These are phyloP conservation scores for Hemitrygon akajei DNA, from an alignment of 2,797 vertebrate genomes.

Conservation along the genomic window DNA sequence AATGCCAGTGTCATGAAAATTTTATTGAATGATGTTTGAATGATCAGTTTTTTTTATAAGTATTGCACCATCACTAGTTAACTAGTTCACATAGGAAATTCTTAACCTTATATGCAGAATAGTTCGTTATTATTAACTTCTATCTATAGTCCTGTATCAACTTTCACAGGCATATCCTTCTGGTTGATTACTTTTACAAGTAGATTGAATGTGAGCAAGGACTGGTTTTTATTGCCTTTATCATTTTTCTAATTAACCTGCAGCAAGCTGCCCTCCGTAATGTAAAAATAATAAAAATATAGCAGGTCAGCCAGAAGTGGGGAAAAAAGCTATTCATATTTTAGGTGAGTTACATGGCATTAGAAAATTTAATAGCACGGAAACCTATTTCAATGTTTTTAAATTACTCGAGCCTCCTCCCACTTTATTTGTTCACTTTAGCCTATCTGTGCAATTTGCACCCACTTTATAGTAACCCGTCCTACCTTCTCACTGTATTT, in stretches of 20 bases:
- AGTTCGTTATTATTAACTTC: not conserved
- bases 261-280: not conserved
- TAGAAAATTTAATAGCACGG: too few species aligned
- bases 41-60: too few species aligned
- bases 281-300: not conserved
- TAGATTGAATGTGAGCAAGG: not conserved
- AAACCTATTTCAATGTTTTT: too few species aligned
- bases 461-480: not conserved
- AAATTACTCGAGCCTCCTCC: not conserved
- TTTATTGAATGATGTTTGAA: too few species aligned
- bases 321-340: too few species aligned
- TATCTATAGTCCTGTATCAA: not conserved
- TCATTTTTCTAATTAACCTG: not conserved
- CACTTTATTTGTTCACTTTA: not conserved
- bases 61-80: too few species aligned
- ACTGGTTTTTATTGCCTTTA: not conserved
- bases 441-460: not conserved
- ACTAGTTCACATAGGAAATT: too few species aligned
- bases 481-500: not conserved
- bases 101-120: too few species aligned
- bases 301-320: not conserved
- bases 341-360: too few species aligned
- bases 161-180: not conserved
- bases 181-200: not conserved
- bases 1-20: too few species aligned